Evolutionary conservation across 1,140 invertebrate genomes (phyloP).

Genomic region (Lucilia cuprina): DNA sequence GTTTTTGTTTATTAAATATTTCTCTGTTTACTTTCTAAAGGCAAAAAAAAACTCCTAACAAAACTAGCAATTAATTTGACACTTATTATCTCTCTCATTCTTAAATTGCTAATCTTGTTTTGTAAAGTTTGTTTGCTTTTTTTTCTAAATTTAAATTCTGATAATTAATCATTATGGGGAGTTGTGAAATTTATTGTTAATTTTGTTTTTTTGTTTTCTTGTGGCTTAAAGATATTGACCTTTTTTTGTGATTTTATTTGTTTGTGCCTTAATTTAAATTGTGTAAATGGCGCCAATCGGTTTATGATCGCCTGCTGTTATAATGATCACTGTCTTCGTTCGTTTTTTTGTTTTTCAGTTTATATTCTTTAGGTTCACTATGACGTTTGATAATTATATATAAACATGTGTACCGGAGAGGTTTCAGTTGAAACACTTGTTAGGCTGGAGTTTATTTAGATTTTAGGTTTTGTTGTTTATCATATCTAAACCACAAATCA

Average conservation of each 20-base stretch:
- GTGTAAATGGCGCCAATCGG: constrained; percentile 19
- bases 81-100: background rate
- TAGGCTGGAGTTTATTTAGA: background rate
- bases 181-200: too few relatives aligned
- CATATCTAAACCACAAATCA: constrained; percentile 22
- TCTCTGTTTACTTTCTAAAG: too few relatives aligned
- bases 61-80: background rate
- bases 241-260: background rate
- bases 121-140: too few relatives aligned
- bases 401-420: background rate
- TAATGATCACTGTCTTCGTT: background rate
- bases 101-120: background rate
- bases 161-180: too few relatives aligned
- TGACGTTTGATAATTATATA: constrained; percentile 29
- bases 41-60: background rate
- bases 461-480: background rate
- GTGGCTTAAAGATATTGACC: background rate
- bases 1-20: too few relatives aligned
- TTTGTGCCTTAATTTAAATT: constrained; percentile 4
- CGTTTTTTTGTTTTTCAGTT: background rate
- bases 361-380: background rate
- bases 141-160: too few relatives aligned
- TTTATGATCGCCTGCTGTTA: constrained; percentile 22
- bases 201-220: too few relatives aligned
- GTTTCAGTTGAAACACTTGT: background rate